These are phyloP conservation scores for Urocynchramus pylzowi DNA, from an alignment of 2,113 vertebrate genomes.

Conservation along the genomic window DNA sequence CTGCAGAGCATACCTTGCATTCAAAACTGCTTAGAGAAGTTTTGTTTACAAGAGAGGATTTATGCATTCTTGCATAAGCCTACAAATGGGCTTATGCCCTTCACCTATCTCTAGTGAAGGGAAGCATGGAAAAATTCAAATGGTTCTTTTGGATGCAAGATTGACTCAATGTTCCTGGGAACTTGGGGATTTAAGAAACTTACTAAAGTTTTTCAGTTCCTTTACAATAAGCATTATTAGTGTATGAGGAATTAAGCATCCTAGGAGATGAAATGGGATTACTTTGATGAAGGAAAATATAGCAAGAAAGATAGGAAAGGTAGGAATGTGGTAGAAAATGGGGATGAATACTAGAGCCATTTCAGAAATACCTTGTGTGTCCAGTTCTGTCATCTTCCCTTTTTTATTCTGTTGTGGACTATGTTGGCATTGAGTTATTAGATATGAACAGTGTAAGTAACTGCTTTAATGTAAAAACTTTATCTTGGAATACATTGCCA, in stretches of 20 bases:
- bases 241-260: background rate
- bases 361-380: background rate
- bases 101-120: background rate
- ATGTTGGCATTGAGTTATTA: background rate
- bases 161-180: background rate
- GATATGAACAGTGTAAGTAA: background rate
- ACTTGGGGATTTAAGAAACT: background rate
- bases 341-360: background rate
- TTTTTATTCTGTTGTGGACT: background rate
- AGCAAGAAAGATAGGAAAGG: background rate
- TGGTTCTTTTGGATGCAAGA: background rate
- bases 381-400: background rate
- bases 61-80: constrained; percentile 2
- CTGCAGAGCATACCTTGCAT: background rate
- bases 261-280: background rate
- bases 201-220: background rate
- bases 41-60: background rate
- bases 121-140: background rate
- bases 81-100: background rate
- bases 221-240: background rate
- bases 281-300: background rate
- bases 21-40: constrained; percentile 14
- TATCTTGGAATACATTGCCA: background rate
- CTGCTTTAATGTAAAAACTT: background rate
- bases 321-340: background rate